These are phyloP conservation scores for Mechanitis messenoides DNA, from an alignment of 2,888 invertebrate species.

Conservation along the genomic window DNA sequence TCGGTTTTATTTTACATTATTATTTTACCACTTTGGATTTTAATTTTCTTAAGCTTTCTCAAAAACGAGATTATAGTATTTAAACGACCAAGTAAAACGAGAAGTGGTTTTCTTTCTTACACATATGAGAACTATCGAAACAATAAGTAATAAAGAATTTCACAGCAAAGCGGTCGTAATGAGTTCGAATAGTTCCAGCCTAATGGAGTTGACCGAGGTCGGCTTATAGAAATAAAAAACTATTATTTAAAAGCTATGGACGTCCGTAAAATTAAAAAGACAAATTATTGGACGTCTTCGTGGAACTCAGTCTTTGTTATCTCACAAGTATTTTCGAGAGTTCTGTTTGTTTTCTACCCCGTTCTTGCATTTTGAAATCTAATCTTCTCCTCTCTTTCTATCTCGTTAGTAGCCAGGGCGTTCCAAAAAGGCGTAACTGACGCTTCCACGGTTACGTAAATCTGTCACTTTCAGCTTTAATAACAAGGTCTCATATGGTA, in stretches of 20 bases:
- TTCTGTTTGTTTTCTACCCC: conserved; percentile 64
- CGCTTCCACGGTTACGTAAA: conserved; percentile 71
- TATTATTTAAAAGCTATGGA: conserved; percentile 70
- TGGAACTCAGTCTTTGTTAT: conserved; percentile 75
- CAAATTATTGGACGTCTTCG: conserved; percentile 76
- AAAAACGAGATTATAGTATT: conserved; percentile 17
- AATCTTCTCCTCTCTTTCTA: conserved; percentile 59
- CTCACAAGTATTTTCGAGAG: conserved; percentile 76
- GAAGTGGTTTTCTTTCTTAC: conserved; percentile 26
- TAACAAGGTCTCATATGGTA: conserved; percentile 72
- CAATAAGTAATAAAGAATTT: conserved; percentile 70
- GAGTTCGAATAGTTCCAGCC: conserved; percentile 64
- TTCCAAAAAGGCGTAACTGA: conserved; percentile 71
- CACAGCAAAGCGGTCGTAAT: conserved; percentile 59
- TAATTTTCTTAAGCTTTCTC: conserved; percentile 27
- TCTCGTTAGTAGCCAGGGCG: conserved; percentile 70
- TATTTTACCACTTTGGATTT: conserved; percentile 54
- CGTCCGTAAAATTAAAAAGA: conserved; percentile 77
- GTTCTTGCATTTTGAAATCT: conserved; percentile 47
- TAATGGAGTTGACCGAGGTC: conserved; percentile 66
- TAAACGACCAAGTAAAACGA: conserved; percentile 15
- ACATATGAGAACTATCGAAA: conserved; percentile 52
- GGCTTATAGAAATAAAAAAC: conserved; percentile 55
- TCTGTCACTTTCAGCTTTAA: conserved; percentile 71
- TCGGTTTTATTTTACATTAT: conserved; percentile 61